Percentiles rank a stretch among this genome's conserved stretches.
phyloP scores from a whole-genome alignment of 2,797 vertebrate species.

The Megaceryle alcyon region DNA sequence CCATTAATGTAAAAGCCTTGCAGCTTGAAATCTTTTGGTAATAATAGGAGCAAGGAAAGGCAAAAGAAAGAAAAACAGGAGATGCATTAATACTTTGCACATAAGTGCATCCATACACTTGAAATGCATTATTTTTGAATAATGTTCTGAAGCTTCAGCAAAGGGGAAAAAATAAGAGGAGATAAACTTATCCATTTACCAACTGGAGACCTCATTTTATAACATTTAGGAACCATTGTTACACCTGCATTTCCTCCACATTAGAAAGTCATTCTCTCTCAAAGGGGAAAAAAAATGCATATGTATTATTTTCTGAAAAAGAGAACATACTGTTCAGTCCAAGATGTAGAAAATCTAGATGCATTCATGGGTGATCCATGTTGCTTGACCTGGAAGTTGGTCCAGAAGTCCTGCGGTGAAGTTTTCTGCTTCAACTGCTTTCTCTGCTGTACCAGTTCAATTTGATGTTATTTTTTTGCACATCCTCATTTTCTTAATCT shows the following conservation, averaged over 20 bases:
- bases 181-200: neutral
- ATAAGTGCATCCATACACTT: neutral
- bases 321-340: neutral
- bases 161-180: neutral
- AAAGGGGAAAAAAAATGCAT: neutral
- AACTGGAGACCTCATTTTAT: neutral
- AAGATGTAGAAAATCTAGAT: neutral
- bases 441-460: neutral
- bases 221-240: neutral
- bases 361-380: neutral
- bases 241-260: neutral
- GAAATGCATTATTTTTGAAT: constrained; percentile 37
- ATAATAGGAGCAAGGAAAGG: neutral
- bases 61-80: neutral
- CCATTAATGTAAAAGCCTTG: constrained; percentile 28
- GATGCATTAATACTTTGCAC: neutral
- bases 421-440: neutral
- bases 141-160: neutral
- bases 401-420: neutral
- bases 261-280: neutral
- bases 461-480: neutral
- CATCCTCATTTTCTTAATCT: neutral
- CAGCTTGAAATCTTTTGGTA: neutral
- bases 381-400: neutral
- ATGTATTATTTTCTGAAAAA: neutral